Percentiles rank a stretch among this genome's conserved stretches.
Conservation (phyloP, 2,797 vertebrate species). For the Pelobates cultripes region DNA sequence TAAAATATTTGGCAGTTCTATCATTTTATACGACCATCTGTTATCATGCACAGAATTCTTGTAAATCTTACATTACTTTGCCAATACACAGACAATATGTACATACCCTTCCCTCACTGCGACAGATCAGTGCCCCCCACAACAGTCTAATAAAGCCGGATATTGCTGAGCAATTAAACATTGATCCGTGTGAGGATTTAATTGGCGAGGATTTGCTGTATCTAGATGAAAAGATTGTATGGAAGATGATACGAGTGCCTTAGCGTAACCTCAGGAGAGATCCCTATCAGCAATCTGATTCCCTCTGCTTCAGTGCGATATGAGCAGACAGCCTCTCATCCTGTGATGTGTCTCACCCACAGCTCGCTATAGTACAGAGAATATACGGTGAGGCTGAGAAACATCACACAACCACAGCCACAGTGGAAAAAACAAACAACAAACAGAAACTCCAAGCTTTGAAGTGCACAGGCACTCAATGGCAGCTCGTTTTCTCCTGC, state of each 20-base stretch:
- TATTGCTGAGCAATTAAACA: neutral
- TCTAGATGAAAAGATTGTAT: conserved; percentile 21
- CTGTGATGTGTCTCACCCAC: conserved; percentile 30
- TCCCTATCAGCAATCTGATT: conserved; percentile 32
- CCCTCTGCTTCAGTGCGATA: neutral
- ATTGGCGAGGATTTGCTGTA: conserved; percentile 14
- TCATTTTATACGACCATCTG: no score
- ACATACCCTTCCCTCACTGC: neutral
- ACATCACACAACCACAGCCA: neutral
- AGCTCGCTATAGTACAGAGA: neutral
- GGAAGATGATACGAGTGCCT: neutral
- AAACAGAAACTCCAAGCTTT: conserved; percentile 31
- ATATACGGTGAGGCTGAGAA: neutral
- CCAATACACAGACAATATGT: no score
- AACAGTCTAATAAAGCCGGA: neutral
- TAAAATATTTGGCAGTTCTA: no score
- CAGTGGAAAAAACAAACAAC: conserved; percentile 22
- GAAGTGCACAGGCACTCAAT: conserved; percentile 19
- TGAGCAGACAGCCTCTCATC: neutral
- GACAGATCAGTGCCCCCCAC: neutral
- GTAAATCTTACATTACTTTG: no score
- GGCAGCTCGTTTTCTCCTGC: neutral
- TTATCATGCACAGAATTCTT: no score
- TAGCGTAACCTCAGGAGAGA: conserved; percentile 28
- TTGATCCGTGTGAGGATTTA: neutral